phyloP scores from a whole-genome alignment of 2,113 vertebrate genomes.

The Todiramphus saurophagus region DNA sequence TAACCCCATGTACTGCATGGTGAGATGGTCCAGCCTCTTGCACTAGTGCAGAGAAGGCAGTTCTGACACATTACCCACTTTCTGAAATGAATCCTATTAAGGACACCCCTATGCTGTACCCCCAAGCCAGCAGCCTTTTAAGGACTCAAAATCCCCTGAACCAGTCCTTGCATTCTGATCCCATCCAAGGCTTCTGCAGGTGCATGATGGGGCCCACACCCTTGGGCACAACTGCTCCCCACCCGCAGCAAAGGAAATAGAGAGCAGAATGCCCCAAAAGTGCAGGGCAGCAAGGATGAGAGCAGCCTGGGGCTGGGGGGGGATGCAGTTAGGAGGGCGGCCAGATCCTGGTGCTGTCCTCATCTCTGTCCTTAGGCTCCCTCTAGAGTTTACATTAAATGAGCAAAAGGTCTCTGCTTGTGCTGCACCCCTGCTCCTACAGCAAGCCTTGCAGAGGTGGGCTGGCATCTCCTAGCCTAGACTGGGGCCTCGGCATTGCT shows the following conservation, averaged over 20 bases:
- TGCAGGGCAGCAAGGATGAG: not conserved
- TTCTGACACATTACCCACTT: not conserved
- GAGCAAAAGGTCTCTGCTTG: not conserved
- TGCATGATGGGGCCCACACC: accelerated
- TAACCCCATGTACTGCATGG: accelerated
- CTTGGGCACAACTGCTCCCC: not conserved
- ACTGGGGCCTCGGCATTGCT: not conserved
- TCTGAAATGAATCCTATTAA: not conserved
- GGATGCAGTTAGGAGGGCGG: not conserved
- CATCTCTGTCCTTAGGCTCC: slow-evolving; percentile 58
- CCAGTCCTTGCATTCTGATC: accelerated
- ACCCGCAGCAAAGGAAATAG: not conserved
- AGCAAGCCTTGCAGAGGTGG: not conserved
- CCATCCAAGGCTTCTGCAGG: not conserved
- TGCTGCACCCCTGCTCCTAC: not conserved
- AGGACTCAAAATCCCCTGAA: not conserved
- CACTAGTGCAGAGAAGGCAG: not conserved
- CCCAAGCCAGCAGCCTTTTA: not conserved
- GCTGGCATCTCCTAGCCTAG: not conserved
- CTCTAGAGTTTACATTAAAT: slow-evolving; percentile 51
- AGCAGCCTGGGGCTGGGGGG: not conserved
- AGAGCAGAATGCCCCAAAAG: not conserved
- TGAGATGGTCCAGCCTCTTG: not conserved
- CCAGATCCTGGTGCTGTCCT: not conserved
- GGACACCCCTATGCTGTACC: not conserved